Conservation (phyloP, 2,888 invertebrate species). For the Exocentrus adspersus region DNA sequence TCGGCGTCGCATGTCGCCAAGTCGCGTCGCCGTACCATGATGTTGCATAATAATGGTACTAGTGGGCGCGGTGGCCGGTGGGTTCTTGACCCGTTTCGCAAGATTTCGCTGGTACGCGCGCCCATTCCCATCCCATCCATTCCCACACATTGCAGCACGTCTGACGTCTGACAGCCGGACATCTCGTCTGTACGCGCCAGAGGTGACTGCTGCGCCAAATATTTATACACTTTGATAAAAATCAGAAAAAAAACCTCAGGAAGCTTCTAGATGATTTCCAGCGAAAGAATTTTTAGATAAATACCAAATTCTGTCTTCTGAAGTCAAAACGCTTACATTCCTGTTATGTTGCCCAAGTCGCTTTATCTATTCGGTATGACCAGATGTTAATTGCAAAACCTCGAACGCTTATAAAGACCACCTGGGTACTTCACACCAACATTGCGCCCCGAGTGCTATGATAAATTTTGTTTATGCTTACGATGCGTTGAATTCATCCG, state of each 20-base stretch:
- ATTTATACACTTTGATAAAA: neutral
- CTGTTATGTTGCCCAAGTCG: too few relatives aligned
- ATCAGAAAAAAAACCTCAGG: neutral
- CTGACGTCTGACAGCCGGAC: slow-evolving; percentile 48
- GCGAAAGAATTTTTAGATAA: too few relatives aligned
- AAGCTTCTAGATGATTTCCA: too few relatives aligned
- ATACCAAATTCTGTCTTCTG: too few relatives aligned
- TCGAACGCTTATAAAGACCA: too few relatives aligned
- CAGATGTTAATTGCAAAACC: too few relatives aligned
- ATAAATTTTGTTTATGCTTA: neutral
- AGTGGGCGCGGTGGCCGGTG: slow-evolving; percentile 50
- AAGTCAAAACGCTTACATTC: too few relatives aligned
- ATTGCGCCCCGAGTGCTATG: neutral
- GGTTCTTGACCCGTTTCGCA: slow-evolving; percentile 59
- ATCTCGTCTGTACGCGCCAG: slow-evolving; percentile 22
- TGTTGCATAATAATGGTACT: slow-evolving; percentile 52
- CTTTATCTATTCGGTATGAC: too few relatives aligned
- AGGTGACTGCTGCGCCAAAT: slow-evolving; percentile 6
- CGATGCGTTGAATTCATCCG: neutral
- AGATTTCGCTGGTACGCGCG: slow-evolving; percentile 52
- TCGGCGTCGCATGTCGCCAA: too few relatives aligned
- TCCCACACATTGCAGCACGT: slow-evolving; percentile 56
- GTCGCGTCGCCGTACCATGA: slow-evolving; percentile 43
- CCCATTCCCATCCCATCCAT: slow-evolving; percentile 51
- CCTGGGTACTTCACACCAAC: too few relatives aligned